These are phyloP conservation scores for Engystomops pustulosus DNA, from an alignment of 2,113 vertebrate genomes.

Conservation along the genomic window DNA sequence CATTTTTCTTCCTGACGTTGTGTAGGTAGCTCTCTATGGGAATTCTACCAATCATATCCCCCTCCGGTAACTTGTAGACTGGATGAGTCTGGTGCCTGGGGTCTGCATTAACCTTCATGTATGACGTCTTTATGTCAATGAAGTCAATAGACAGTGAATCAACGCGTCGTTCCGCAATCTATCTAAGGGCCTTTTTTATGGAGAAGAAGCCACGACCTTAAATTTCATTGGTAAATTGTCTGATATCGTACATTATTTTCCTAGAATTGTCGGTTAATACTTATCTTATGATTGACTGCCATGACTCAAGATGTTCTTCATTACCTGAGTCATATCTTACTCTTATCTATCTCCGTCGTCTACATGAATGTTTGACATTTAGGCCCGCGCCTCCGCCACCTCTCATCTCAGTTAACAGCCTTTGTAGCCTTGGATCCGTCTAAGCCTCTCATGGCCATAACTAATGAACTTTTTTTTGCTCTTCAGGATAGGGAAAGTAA, in stretches of 20 bases:
- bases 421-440: not conserved
- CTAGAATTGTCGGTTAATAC: not conserved
- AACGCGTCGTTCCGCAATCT: not conserved
- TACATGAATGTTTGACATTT: not conserved
- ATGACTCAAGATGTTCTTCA: not conserved
- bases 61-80: not conserved
- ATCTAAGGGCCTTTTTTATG: not conserved
- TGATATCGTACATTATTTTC: not conserved
- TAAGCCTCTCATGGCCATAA: constrained; percentile 19
- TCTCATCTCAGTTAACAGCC: constrained; percentile 7
- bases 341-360: not conserved
- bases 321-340: not conserved
- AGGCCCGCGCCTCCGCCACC: not conserved
- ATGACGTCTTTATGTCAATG: not conserved
- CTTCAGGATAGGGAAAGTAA: constrained; percentile 9
- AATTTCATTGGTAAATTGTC: not conserved
- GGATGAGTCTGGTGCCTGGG: not conserved
- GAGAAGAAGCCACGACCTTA: not conserved
- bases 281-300: not conserved
- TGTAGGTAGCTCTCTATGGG: not conserved
- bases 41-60: not conserved
- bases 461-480: constrained; percentile 19
- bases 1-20: not conserved
- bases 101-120: not conserved
- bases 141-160: not conserved